Evolutionary conservation across 2,888 invertebrate genomes (phyloP), one percentile per base, ranked within the genome.

Genomic region (Aphidius colemani): DNA sequence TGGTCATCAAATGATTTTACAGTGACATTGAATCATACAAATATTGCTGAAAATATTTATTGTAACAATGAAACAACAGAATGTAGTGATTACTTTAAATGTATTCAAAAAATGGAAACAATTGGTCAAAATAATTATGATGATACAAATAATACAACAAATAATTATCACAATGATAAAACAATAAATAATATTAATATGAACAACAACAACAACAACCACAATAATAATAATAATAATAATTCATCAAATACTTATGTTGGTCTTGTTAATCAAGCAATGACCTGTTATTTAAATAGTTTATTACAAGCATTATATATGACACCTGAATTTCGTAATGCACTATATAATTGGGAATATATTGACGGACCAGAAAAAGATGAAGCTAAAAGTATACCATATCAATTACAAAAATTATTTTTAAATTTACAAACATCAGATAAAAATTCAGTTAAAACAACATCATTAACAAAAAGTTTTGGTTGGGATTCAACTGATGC

Each of bases 221-320:
- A 3, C 30, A 30, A 30, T 30, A 30, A 30, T 3, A 30, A 30
- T 30, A 30, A 5, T 30, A 30, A 5, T 4, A 30, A 5, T 2
- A 56, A 57, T 30, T 44, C 61, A 45, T 57, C 58, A 4, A 44
- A 40, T 9, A 18, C n/a, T 39, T 92, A 90, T 80, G 92, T 93
- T 8, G 94, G 94, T 45, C 84, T 94, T 58, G 93, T 94, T 7
- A 94, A 94, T 81, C 93, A 94, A 81, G 94, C 94, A 1, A 95
- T 95, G 94, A 95, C 95, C 0, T 95, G 95, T 79, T 95, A 95
- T 79, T 85, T 95, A 64, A 95, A 95, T 83, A 94, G 94, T 82
- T 84, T 95, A 53, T 84, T 95, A 39, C 95, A 95, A 83, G 92
- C 94, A 0, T 84, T 95, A 6, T 95, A 88, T 77, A 95, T 95